A percentile compares a stretch with the other conserved stretches of the same genome.
phyloP scores from a whole-genome alignment of 2,113 vertebrate genomes.

The Vulpes ferrilata region DNA sequence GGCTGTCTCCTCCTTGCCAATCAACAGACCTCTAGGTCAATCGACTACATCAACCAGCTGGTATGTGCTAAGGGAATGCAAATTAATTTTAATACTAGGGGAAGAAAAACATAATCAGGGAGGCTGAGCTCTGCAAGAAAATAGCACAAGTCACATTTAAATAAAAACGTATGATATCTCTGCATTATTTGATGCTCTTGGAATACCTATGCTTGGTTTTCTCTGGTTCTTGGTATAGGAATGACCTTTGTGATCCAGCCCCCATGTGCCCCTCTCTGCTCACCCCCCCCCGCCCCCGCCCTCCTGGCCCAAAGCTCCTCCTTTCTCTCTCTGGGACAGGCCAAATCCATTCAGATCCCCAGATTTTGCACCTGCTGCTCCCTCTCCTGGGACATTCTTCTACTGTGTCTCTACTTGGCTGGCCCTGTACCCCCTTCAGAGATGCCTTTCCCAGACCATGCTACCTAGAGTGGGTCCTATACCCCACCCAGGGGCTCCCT shows the following conservation, averaged over 20 bases:
- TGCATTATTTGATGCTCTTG: not conserved
- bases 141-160: not conserved
- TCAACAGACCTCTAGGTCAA: constrained; percentile 52
- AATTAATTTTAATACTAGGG: constrained; percentile 50
- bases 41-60: constrained; percentile 1
- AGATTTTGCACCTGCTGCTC: not conserved
- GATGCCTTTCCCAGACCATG: not conserved
- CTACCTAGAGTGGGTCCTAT: rapidly evolving
- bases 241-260: too few species aligned
- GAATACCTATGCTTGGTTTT: not conserved
- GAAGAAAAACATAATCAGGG: not conserved
- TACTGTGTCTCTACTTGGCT: not conserved
- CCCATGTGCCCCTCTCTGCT: too few species aligned
- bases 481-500: too few species aligned
- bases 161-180: not conserved
- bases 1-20: constrained; percentile 32
- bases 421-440: not conserved
- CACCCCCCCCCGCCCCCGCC: too few species aligned
- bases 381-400: not conserved
- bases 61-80: constrained; percentile 37
- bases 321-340: not conserved
- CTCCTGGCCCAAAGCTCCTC: not conserved
- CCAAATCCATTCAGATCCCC: not conserved
- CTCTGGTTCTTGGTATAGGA: not conserved
- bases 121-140: not conserved